These are phyloP conservation scores for Platorchestia sp. DNA, from an alignment of 1,140 invertebrate species.

Conservation along the genomic window DNA sequence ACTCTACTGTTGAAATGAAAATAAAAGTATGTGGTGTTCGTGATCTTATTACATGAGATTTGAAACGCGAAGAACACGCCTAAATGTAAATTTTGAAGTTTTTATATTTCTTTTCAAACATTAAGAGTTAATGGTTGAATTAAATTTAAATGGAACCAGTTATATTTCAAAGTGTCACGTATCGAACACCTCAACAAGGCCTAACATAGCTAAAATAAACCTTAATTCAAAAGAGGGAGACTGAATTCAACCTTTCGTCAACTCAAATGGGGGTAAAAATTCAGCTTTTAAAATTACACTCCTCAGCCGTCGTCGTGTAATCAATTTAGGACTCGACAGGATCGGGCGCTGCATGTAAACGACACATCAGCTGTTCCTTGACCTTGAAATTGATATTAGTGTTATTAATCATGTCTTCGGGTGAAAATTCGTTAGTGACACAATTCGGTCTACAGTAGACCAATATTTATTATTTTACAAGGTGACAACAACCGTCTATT, in stretches of 20 bases:
- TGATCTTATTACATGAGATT: not conserved
- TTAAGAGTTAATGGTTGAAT: too few species aligned
- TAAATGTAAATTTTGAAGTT: too few species aligned
- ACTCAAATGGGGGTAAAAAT: too few species aligned
- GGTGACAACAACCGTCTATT: not conserved
- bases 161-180: too few species aligned
- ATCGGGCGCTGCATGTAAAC: conserved; percentile 1
- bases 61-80: not conserved
- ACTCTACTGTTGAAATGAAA: not conserved
- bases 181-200: too few species aligned
- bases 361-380: not conserved
- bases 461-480: not conserved
- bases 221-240: too few species aligned
- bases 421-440: not conserved
- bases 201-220: too few species aligned
- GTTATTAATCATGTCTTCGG: not conserved
- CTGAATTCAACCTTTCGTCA: too few species aligned
- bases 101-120: too few species aligned
- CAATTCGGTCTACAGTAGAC: not conserved
- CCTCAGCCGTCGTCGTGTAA: not conserved
- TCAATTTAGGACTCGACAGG: not conserved
- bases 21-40: not conserved
- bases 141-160: too few species aligned
- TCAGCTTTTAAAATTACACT: not conserved
- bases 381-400: not conserved